These are phyloP conservation scores for Anagrus nilaparvatae DNA, from an alignment of 1,140 invertebrate genomes.

Conservation along the genomic window DNA sequence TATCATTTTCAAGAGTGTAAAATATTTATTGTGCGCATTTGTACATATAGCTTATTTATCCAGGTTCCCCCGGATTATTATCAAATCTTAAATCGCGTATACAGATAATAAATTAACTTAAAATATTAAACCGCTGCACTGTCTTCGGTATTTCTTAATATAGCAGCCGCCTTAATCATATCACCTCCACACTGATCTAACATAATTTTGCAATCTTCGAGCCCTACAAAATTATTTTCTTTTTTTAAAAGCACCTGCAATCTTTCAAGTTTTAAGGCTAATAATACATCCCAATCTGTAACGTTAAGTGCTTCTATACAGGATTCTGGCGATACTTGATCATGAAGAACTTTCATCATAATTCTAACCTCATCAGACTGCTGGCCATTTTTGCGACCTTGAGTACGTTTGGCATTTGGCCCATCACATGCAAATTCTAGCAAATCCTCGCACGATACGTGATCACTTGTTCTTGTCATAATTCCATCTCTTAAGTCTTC, in stretches of 20 bases:
- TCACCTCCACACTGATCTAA: conserved; percentile 36
- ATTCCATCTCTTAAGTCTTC: conserved; percentile 14
- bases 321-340: conserved; percentile 66
- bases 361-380: conserved; percentile 76
- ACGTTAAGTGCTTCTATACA: conserved; percentile 73
- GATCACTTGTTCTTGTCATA: conserved; percentile 47
- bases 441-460: conserved; percentile 86
- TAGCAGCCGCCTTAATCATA: conserved; percentile 35
- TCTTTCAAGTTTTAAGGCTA: conserved; percentile 77
- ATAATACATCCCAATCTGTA: conserved; percentile 80
- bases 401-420: conserved; percentile 50
- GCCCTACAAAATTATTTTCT: conserved; percentile 33
- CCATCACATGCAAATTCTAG: conserved; percentile 82
- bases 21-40: no score
- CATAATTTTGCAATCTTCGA: conserved; percentile 38
- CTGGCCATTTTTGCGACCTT: conserved; percentile 65
- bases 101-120: no score
- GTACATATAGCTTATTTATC: no score
- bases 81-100: no score
- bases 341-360: conserved; percentile 80
- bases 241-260: conserved; percentile 54
- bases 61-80: no score
- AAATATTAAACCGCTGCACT: conserved; percentile 30
- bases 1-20: no score
- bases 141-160: conserved; percentile 35